A percentile compares a stretch with the other conserved stretches of the same genome.
These are phyloP conservation scores for Acanthacorydalis orientalis DNA, from an alignment of 2,888 invertebrate species.

Conservation along the genomic window DNA sequence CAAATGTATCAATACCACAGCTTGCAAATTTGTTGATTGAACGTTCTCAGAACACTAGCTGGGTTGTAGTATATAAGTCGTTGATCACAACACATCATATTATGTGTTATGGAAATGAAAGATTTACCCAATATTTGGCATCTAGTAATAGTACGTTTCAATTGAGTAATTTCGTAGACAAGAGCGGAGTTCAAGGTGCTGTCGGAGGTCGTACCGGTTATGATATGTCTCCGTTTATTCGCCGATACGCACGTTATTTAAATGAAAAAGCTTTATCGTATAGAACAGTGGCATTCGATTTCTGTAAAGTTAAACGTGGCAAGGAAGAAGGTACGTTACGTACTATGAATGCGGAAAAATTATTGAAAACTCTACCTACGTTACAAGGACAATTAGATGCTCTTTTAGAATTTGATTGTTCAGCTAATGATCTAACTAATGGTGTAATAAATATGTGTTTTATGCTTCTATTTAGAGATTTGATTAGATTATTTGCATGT, in stretches of 20 bases:
- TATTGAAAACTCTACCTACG: constrained; percentile 91
- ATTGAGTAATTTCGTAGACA: constrained; percentile 93
- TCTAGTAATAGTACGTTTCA: constrained; percentile 99
- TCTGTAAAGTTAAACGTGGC: constrained; percentile 98
- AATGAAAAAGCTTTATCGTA: constrained; percentile 98
- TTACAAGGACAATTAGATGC: constrained; percentile 94
- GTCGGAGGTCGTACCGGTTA: constrained; percentile 57
- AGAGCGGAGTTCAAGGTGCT: constrained; percentile 89
- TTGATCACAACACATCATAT: constrained; percentile 97
- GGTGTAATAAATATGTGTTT: constrained; percentile 98
- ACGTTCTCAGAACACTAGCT: constrained; percentile 92
- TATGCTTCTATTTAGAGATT: constrained; percentile 96
- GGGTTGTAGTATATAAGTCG: constrained; percentile 98
- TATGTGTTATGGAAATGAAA: constrained; percentile 99
- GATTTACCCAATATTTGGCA: constrained; percentile 98
- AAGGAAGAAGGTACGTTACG: constrained; percentile 96
- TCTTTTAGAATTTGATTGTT: constrained; percentile 94
- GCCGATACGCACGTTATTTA: constrained; percentile 96
- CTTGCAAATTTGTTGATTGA: constrained; percentile 97
- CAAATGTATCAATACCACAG: constrained; percentile 99
- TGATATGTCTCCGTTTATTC: constrained; percentile 99
- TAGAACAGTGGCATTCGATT: constrained; percentile 97
- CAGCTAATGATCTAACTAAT: constrained; percentile 84
- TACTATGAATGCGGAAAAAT: constrained; percentile 94
- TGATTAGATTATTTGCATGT: constrained; percentile 95